A percentile compares a stretch with the other conserved stretches of the same genome.
Evolutionary conservation across 2,888 invertebrate genomes (phyloP).

Genomic region (Phyllotreta cruciferae): DNA sequence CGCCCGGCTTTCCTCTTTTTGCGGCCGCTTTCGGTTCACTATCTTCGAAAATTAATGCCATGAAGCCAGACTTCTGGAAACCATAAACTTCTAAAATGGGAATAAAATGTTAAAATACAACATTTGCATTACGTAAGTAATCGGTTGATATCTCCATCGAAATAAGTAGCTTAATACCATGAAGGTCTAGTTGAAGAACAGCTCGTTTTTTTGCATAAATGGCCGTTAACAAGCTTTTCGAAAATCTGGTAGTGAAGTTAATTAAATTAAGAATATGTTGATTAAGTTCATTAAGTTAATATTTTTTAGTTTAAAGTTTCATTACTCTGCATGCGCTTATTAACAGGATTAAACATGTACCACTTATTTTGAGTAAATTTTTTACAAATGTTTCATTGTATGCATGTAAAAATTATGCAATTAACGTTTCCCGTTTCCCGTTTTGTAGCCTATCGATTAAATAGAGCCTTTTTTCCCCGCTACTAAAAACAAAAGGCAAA

Average conservation of each 20-base stretch:
- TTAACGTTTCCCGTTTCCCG: conserved; percentile 4
- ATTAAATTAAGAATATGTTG: too few species aligned
- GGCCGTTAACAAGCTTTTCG: too few species aligned
- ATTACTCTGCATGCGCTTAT: too few species aligned
- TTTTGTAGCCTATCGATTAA: conserved; percentile 1
- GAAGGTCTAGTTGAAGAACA: conserved; percentile 15
- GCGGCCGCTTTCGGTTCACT: conserved; percentile 46
- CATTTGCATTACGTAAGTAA: conserved; percentile 51
- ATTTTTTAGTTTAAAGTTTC: too few species aligned
- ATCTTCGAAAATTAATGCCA: conserved; percentile 53
- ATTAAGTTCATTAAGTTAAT: too few species aligned
- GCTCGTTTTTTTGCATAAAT: conserved; percentile 1
- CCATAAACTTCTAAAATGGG: conserved; percentile 56
- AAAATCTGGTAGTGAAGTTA: too few species aligned
- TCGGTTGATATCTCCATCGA: conserved; percentile 27
- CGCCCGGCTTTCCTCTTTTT: conserved; percentile 45
- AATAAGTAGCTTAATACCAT: conserved; percentile 29
- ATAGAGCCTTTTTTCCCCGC: conserved; percentile 4
- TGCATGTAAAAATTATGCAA: not conserved
- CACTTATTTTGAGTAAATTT: too few species aligned
- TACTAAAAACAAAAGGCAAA: conserved; percentile 19
- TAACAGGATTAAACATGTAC: too few species aligned
- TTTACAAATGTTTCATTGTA: too few species aligned
- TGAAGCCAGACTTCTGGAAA: conserved; percentile 51
- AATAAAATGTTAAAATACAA: conserved; percentile 55